Evolutionary conservation across 2,113 vertebrate species (phyloP), one percentile per base, ranked within the genome.

Genomic region (Hirundichthys speculiger): DNA sequence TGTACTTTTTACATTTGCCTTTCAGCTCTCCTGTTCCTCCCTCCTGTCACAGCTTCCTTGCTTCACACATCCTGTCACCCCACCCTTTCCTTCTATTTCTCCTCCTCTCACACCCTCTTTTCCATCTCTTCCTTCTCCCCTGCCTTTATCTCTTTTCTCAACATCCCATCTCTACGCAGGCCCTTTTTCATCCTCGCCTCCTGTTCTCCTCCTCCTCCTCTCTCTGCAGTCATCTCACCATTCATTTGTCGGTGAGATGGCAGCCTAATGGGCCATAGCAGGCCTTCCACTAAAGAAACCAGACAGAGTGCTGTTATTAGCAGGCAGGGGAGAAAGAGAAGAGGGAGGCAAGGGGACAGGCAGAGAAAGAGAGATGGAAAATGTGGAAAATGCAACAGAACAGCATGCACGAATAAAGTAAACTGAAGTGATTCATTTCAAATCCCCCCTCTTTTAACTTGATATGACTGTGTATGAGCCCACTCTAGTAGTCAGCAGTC

Each of bases 221-320:
- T 52, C 80, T 67, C 82, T 86, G 80, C 86, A 91, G 87, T 88
- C 83, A 83, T 89, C 82, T 84, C 67, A 78, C 82, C 71, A 79
- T 81, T 87, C 80, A 82, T 81, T 88, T 87, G 85, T 74, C 56
- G 72, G 80, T 63, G 80, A 85, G 88, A 77, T 73, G 70, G 71
- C 76, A 40, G 87, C 85, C 83, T 90, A 92, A 92, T 91, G 89
- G 90, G 83, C 85, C 87, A 63, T 87, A 87, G 82, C 88, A 88
- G 75, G 70, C 55, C 54, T 72, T 80, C 77, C 73, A 82, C 82
- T 72, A 77, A 74, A 83, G 73, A 78, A 78, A 85, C 75, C 70
- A 79, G 68, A 78, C 77, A 78, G 75, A 86, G 77, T 72, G 73
- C 74, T 69, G 71, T 73, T 84, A 88, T 88, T 89, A 89, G 84